A percentile compares a stretch with the other conserved stretches of the same genome.
phyloP scores from a whole-genome alignment of 1,140 invertebrate species.

The Globodera ellingtonae region DNA sequence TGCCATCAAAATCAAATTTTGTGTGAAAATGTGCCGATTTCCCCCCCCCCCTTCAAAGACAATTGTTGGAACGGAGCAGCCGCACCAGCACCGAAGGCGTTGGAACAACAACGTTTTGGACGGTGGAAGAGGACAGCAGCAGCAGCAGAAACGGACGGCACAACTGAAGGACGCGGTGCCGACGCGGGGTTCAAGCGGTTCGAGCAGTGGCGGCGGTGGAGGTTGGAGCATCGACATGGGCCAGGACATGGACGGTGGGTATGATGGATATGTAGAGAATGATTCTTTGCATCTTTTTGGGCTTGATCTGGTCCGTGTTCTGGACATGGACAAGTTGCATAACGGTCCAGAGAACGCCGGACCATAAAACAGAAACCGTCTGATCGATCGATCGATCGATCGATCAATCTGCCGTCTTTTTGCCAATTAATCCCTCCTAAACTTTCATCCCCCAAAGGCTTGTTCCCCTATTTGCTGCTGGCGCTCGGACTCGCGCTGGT shows the following conservation, averaged over 20 bases:
- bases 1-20: too few species aligned
- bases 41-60: background rate
- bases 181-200: background rate
- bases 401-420: background rate
- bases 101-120: background rate
- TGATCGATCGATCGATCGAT: background rate
- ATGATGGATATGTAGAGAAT: background rate
- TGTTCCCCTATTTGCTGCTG: constrained; percentile 21
- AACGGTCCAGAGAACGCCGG: background rate
- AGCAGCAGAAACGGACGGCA: background rate
- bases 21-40: background rate
- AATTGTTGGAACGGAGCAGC: background rate
- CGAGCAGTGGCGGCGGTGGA: too few species aligned
- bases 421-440: too few species aligned
- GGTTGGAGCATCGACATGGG: background rate
- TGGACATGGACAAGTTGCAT: background rate
- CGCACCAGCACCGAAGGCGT: background rate
- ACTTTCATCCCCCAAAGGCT: background rate
- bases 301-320: too few species aligned
- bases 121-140: background rate
- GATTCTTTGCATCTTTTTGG: background rate
- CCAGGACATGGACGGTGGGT: constrained; percentile 3
- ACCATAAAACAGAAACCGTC: background rate
- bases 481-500: constrained; percentile 26
- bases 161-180: background rate